These are phyloP conservation scores for Catharus minimus DNA, from an alignment of 2,113 vertebrate species.

Conservation along the genomic window DNA sequence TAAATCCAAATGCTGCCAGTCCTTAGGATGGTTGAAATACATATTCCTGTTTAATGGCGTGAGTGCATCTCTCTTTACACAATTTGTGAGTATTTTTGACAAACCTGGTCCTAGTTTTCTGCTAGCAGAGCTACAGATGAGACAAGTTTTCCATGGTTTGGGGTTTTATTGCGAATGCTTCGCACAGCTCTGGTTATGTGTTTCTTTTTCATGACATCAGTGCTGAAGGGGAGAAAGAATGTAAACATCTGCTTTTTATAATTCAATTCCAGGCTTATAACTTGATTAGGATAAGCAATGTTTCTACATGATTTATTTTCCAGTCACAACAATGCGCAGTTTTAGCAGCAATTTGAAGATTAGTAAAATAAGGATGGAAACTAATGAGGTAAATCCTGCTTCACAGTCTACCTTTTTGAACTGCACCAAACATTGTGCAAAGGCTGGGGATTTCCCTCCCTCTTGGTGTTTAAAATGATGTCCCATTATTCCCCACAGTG, in stretches of 20 bases:
- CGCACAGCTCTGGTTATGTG: constrained; percentile 52
- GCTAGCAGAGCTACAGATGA: constrained; percentile 24
- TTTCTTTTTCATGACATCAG: constrained; percentile 72
- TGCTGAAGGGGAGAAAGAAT: constrained; percentile 71
- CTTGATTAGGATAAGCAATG: constrained; percentile 71
- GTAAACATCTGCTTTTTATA: constrained; percentile 83
- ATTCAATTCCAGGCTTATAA: constrained; percentile 71
- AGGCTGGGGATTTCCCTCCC: neutral
- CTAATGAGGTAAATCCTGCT: neutral
- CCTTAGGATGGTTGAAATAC: neutral
- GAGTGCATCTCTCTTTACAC: neutral
- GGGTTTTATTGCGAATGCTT: constrained; percentile 50
- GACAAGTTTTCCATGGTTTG: constrained; percentile 57
- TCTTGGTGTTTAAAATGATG: neutral
- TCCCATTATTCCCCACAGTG: rapidly evolving
- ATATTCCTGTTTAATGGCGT: neutral
- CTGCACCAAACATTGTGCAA: neutral
- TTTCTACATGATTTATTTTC: constrained; percentile 76
- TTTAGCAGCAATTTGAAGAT: constrained; percentile 60
- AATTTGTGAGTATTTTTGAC: neutral
- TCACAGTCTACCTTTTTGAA: neutral
- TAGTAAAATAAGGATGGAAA: constrained; percentile 25
- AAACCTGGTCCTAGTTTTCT: constrained; percentile 48
- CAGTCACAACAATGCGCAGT: constrained; percentile 28
- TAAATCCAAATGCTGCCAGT: neutral